Evolutionary conservation across 2,888 invertebrate genomes (phyloP).

Genomic region (Drosophila greeni): DNA sequence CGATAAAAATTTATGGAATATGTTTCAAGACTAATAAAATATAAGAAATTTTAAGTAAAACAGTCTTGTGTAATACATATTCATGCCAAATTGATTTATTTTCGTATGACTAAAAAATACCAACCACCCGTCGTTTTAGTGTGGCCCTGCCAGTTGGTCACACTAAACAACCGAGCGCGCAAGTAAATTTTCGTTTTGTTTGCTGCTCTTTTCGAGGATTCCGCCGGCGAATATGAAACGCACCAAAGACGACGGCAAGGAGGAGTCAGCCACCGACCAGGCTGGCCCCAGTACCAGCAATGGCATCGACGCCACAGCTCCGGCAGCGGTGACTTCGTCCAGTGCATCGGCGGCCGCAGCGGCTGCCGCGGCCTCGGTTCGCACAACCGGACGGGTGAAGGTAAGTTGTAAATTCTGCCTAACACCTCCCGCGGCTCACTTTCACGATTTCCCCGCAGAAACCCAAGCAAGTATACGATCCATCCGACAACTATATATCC

Average conservation of each 20-base stretch:
- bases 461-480: constrained; percentile 92
- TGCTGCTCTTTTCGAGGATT: constrained; percentile 15
- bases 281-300: constrained; percentile 23
- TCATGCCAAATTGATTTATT: not conserved
- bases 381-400: constrained; percentile 78
- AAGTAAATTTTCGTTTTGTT: constrained; percentile 31
- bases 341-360: constrained; percentile 6
- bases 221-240: constrained; percentile 46
- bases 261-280: constrained; percentile 19
- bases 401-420: constrained; percentile 42
- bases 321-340: constrained; percentile 21
- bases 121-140: not conserved
- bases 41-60: not conserved
- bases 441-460: constrained; percentile 80
- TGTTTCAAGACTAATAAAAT: not conserved
- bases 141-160: not conserved
- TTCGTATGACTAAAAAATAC: not conserved
- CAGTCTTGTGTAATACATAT: not conserved
- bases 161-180: constrained; percentile 30
- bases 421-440: not conserved
- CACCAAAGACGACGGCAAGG: constrained; percentile 48
- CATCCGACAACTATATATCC: constrained; percentile 89
- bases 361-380: constrained; percentile 51
- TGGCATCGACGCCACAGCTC: constrained; percentile 30
- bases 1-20: not conserved